phyloP scores from a whole-genome alignment of 2,797 vertebrate species.

The Premnoplex brunnescens region DNA sequence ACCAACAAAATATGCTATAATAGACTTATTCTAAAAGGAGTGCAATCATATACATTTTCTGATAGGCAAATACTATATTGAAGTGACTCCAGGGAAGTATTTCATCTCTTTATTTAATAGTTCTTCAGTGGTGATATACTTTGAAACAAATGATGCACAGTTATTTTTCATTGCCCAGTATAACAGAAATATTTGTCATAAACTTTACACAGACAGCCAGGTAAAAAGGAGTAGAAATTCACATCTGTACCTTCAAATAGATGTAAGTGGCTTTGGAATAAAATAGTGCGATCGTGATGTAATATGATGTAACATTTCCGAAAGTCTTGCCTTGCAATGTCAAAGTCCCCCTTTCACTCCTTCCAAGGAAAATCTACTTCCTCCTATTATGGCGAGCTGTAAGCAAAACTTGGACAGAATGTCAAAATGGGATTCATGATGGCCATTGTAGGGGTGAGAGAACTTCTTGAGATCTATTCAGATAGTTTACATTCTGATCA shows the following conservation, averaged over 20 bases:
- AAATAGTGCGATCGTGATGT: not conserved
- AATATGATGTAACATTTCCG: not conserved
- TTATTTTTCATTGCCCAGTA: not conserved
- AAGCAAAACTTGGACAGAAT: not conserved
- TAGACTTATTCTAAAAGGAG: not conserved
- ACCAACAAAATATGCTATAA: not conserved
- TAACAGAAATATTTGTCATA: not conserved
- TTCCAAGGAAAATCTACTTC: not conserved
- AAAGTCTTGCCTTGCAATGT: not conserved
- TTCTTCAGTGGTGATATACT: not conserved
- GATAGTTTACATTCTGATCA: not conserved
- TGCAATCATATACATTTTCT: not conserved
- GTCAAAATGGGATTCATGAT: fast-evolving
- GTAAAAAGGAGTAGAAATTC: not conserved
- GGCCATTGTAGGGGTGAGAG: not conserved
- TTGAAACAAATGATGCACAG: not conserved
- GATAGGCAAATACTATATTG: not conserved
- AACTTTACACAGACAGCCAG: not conserved
- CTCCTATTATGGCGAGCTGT: not conserved
- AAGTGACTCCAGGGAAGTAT: not conserved
- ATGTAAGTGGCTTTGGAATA: not conserved
- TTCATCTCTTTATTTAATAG: not conserved
- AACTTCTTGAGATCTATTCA: not conserved
- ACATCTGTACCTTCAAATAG: not conserved
- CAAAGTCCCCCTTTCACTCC: fast-evolving